These are phyloP conservation scores for Ectemnius cavifrons DNA, from an alignment of 2,888 invertebrate genomes.

Conservation along the genomic window DNA sequence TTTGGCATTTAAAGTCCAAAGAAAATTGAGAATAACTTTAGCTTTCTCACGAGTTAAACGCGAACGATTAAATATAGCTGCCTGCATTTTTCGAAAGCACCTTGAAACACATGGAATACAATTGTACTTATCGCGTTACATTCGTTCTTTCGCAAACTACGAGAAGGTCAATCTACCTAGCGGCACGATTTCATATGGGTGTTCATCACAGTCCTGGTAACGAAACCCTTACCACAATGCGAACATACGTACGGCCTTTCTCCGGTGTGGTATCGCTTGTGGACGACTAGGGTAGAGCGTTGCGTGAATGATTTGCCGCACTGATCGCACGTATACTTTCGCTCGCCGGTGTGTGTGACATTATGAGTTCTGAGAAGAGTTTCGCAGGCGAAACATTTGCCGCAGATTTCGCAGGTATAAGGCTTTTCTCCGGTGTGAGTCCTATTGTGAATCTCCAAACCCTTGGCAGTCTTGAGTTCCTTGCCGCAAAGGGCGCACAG, in stretches of 20 bases:
- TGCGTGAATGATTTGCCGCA: conserved; percentile 82
- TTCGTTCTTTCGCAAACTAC: background rate
- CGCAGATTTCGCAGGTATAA: conserved; percentile 68
- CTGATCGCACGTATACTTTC: conserved; percentile 80
- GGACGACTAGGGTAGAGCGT: conserved; percentile 80
- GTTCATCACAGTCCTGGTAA: conserved; percentile 81
- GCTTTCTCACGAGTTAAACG: too few species aligned
- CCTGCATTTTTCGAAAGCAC: too few species aligned
- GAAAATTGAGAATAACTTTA: too few species aligned
- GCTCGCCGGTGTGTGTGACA: conserved; percentile 80
- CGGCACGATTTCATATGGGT: conserved; percentile 78
- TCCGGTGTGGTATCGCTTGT: conserved; percentile 81
- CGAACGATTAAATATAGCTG: too few species aligned
- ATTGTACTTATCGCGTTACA: background rate
- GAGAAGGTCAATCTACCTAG: conserved; percentile 15
- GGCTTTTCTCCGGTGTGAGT: conserved; percentile 73
- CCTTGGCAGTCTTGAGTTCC: conserved; percentile 70
- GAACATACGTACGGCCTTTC: conserved; percentile 80
- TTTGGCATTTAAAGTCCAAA: too few species aligned
- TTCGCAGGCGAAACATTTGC: conserved; percentile 70
- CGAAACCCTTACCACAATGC: conserved; percentile 80
- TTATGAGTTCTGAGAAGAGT: conserved; percentile 79
- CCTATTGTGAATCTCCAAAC: conserved; percentile 70
- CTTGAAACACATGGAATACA: too few species aligned
- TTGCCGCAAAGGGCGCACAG: conserved; percentile 70